These are phyloP conservation scores for Noctua janthina DNA, from an alignment of 2,888 invertebrate genomes.

Conservation along the genomic window DNA sequence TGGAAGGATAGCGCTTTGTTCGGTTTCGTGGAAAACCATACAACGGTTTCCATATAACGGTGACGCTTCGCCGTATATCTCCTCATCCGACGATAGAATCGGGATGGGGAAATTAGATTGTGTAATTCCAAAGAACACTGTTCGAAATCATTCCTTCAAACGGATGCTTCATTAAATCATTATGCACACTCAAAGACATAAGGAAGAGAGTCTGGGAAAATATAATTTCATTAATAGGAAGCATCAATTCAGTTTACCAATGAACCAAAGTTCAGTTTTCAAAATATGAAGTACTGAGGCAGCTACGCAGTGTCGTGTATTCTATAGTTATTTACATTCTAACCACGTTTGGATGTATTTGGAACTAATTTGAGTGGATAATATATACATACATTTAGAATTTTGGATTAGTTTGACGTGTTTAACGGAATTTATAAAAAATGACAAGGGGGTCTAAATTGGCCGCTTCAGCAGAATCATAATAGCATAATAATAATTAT, in stretches of 20 bases:
- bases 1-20: no score
- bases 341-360: background rate
- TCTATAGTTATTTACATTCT: background rate
- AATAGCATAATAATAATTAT: no score
- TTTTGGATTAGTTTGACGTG: background rate
- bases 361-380: background rate
- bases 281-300: background rate
- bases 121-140: no score
- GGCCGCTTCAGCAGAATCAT: no score
- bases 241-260: background rate
- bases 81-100: no score
- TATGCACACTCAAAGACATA: background rate
- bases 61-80: no score
- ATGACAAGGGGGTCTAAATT: background rate
- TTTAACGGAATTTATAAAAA: background rate
- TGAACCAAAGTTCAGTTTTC: background rate
- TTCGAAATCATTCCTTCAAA: background rate
- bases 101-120: no score
- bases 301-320: background rate
- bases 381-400: background rate
- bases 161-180: background rate
- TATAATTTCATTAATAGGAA: background rate
- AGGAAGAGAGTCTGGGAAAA: background rate
- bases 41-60: no score
- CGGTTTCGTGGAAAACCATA: no score